These are phyloP conservation scores for Triplophysa dalaica DNA, from an alignment of 2,113 vertebrate genomes.

Conservation along the genomic window DNA sequence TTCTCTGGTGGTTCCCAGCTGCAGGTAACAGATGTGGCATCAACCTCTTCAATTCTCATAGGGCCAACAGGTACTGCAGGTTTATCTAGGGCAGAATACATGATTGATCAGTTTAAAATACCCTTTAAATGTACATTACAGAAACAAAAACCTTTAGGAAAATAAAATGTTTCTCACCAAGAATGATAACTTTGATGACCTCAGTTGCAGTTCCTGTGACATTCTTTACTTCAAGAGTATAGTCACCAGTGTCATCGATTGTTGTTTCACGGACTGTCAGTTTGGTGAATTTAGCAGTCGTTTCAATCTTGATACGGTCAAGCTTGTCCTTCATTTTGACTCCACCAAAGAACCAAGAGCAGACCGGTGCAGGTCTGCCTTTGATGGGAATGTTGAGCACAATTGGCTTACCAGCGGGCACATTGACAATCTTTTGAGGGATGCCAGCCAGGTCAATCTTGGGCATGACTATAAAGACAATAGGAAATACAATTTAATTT, in stretches of 20 bases:
- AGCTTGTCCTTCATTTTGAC: slow-evolving; percentile 88
- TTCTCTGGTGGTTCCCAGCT: slow-evolving; percentile 92
- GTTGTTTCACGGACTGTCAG: slow-evolving; percentile 92
- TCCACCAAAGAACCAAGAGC: slow-evolving; percentile 88
- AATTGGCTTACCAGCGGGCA: slow-evolving; percentile 87
- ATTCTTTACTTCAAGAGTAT: slow-evolving; percentile 91
- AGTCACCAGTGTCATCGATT: slow-evolving; percentile 90
- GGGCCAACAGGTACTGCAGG: slow-evolving; percentile 88
- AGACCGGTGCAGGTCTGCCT: slow-evolving; percentile 85
- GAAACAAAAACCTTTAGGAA: background rate
- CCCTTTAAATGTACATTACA: background rate
- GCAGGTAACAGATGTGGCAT: slow-evolving; percentile 85
- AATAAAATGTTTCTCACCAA: slow-evolving; percentile 79
- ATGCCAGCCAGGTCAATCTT: slow-evolving; percentile 89
- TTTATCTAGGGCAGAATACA: slow-evolving; percentile 79
- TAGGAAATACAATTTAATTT: slow-evolving; percentile 29
- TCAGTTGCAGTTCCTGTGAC: slow-evolving; percentile 82
- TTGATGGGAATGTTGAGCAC: slow-evolving; percentile 88
- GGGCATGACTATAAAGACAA: slow-evolving; percentile 79
- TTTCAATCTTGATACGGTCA: slow-evolving; percentile 91
- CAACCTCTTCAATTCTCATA: slow-evolving; percentile 86
- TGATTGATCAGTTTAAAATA: slow-evolving; percentile 5
- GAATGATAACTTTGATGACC: slow-evolving; percentile 90
- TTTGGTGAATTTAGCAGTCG: slow-evolving; percentile 79
- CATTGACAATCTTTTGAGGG: slow-evolving; percentile 89